Evolutionary conservation across 1,140 invertebrate species (phyloP), one percentile per base, ranked within the genome.

Genomic region (Parapsyche elsis): DNA sequence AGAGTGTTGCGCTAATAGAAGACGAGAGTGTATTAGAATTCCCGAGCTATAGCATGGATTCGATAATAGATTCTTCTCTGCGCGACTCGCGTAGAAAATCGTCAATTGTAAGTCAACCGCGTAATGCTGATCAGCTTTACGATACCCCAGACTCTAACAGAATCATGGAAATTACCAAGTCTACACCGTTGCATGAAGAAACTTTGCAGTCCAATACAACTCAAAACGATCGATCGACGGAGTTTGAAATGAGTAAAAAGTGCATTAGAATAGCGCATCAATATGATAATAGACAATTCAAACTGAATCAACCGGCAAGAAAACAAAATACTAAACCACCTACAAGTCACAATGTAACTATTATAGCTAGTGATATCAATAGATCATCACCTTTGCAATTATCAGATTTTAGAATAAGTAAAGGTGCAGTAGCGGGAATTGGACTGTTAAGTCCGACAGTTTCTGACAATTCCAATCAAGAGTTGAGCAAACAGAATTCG

Each of bases 401-500:
- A 10, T 9, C 44, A 21, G 45, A 73, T n/a, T 21, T 45, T 73
- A 73, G 45, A 67, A 26, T 67, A 23, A 19, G 21, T 21, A 67
- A 67, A 67, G 9, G 2, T 67, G 0, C 24, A 67, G 10, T 23
- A 0, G 9, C 21, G 9, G 64, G 64, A 67, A 30, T 24, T 67
- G 64, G 64, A 4, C 64, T 83, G 5, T 77, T 75, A 7, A 83
- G 82, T 78, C 82, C 82, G 1, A 83, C 82, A 10, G 80, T 87
- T 84, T 82, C 83, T 1, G 88, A 89, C 38, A 88, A 88, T 76
- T 90, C 88, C 19, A 78, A 87, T 23, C 87, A 84, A 71, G 86
- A 88, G 81, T 87, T 92, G 14, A 93, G 92, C 84, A 93, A 94
- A 85, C 93, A 95, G 84, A 92, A 93, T 84, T 94, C 93, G 12